These are phyloP conservation scores for Sphinx pinastri DNA, from an alignment of 2,888 invertebrate genomes.

Conservation along the genomic window DNA sequence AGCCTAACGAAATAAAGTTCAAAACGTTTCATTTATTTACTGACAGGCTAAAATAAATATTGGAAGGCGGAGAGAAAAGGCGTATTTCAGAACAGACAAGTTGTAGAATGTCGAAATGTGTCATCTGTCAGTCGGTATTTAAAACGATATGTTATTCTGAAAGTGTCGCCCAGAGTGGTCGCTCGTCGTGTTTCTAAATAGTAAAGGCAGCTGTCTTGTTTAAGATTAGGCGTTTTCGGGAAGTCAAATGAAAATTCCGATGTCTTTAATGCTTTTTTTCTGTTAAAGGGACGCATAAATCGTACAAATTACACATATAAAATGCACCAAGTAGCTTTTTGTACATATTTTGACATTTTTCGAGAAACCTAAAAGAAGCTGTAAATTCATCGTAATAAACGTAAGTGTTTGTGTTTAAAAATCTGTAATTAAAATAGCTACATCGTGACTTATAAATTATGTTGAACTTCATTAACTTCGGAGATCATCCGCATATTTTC, in stretches of 20 bases:
- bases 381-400: slow-evolving; percentile 5
- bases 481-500: neutral
- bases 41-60: slow-evolving; percentile 68
- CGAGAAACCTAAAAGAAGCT: slow-evolving; percentile 20
- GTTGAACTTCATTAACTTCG: neutral
- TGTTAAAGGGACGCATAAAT: slow-evolving; percentile 50
- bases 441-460: slow-evolving; percentile 1
- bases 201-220: slow-evolving; percentile 72
- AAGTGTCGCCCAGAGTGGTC: slow-evolving; percentile 63
- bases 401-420: neutral
- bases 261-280: slow-evolving; percentile 51
- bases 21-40: slow-evolving; percentile 52
- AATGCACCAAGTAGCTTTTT: slow-evolving; percentile 27
- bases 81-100: slow-evolving; percentile 81
- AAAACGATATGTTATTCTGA: slow-evolving; percentile 82
- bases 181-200: slow-evolving; percentile 74
- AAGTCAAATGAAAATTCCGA: slow-evolving; percentile 66
- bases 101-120: slow-evolving; percentile 84
- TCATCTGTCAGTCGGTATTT: slow-evolving; percentile 83
- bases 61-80: slow-evolving; percentile 58
- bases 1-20: slow-evolving; percentile 44
- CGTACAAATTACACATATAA: slow-evolving; percentile 47
- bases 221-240: slow-evolving; percentile 66
- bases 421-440: slow-evolving; percentile 1
- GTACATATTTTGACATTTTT: slow-evolving; percentile 26